Percentiles rank a stretch among this genome's conserved stretches.
Conservation (phyloP, 1,140 invertebrate species). For the Bombus waltoni region DNA sequence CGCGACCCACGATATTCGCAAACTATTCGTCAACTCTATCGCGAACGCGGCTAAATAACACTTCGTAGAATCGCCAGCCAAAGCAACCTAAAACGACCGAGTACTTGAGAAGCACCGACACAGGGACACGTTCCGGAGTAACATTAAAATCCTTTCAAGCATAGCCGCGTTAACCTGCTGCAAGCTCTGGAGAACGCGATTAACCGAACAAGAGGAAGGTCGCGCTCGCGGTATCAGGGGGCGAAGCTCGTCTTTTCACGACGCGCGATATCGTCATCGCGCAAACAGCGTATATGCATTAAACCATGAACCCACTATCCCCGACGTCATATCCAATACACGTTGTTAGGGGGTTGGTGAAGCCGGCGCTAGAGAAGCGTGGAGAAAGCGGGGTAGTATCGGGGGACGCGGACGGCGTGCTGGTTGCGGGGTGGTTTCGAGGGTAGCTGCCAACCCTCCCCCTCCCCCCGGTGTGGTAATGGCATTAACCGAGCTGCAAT, state of each 20-base stretch:
- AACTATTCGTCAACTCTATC: too few species aligned
- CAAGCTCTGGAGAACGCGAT: slow-evolving; percentile 59
- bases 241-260: slow-evolving; percentile 65
- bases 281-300: slow-evolving; percentile 78
- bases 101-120: neutral
- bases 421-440: slow-evolving; percentile 71
- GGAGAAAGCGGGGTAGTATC: slow-evolving; percentile 12
- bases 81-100: neutral
- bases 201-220: slow-evolving; percentile 57
- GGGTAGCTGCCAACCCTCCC: slow-evolving; percentile 73
- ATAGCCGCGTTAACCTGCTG: neutral
- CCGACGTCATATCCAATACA: slow-evolving; percentile 82
- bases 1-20: too few species aligned
- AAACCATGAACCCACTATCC: slow-evolving; percentile 79
- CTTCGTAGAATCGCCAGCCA: neutral
- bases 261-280: slow-evolving; percentile 67
- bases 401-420: slow-evolving; percentile 27
- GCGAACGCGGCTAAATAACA: neutral
- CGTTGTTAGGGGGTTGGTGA: slow-evolving; percentile 65
- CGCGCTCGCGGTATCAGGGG: slow-evolving; percentile 13
- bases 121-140: neutral
- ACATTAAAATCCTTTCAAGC: slow-evolving; percentile 10
- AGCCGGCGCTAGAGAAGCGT: slow-evolving; percentile 40
- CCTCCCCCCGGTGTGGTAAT: slow-evolving; percentile 78
- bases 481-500: slow-evolving; percentile 83